Evolutionary conservation across 2,113 vertebrate species (phyloP), one percentile per base, ranked within the genome.

Genomic region (Leucosticte australis): DNA sequence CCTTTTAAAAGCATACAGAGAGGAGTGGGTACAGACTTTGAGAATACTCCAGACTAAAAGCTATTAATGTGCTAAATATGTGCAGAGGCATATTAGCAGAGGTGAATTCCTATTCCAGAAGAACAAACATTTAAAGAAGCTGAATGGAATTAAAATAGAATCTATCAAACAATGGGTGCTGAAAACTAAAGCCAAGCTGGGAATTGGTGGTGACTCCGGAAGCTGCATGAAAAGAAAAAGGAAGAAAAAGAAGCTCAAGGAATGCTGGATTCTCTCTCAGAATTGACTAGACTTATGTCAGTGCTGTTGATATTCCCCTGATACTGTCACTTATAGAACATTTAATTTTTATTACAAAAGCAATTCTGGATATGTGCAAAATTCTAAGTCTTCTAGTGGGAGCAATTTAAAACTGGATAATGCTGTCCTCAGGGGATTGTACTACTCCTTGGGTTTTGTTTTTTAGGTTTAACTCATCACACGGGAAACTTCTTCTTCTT

Each of bases 291-390:
- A 78, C 86, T 96, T 91, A 44, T 77, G 77, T 81, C 73, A 92
- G 42, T 47, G 84, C 83, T 95, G 83, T 78, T 76, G 89, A 87
- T 92, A 96, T 87, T 97, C 96, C 96, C 94, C 76, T 52, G 84
- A 74, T 30, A 83, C 91, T 76, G 10, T 93, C 95, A 96, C 94
- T 97, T 95, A 96, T 2, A 76, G 94, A 96, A 94, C 94, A 93
- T 89, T 95, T 92, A 92, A 97, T 97, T 97, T 95, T 97, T 96
- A 96, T 97, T 95, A 90, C 77, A 96, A 96, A 95, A 97, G 96
- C 96, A 95, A 92, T 95, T 96, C 95, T 88, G 57, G 92, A 89
- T 94, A 88, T 49, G 73, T 70, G 80, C 55, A 91, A 95, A 96
- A 97, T 90, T 97, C 94, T 62, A 91, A 81, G 30, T 86, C 80